Evolutionary conservation across 2,888 invertebrate genomes (phyloP).

Genomic region (Thymelicus lineola): DNA sequence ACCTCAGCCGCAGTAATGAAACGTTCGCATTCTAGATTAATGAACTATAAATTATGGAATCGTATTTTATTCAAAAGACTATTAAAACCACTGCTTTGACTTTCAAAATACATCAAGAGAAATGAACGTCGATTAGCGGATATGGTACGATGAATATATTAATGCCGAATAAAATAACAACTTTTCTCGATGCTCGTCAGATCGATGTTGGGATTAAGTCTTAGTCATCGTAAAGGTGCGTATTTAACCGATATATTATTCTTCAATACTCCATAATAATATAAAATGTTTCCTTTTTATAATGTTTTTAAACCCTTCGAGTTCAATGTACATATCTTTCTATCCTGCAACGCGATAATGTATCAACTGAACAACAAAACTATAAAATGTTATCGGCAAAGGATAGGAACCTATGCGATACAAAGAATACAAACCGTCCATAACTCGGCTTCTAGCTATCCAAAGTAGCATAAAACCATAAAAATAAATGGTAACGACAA

Average conservation of each 20-base stretch:
- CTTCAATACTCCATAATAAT: too few relatives aligned
- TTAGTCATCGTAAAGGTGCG: neutral
- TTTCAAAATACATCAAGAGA: constrained; percentile 33
- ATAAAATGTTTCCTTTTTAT: too few relatives aligned
- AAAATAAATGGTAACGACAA: constrained; percentile 65
- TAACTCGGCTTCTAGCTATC: neutral
- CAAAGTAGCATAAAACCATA: constrained; percentile 48
- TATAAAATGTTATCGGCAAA: too few relatives aligned
- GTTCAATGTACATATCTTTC: too few relatives aligned
- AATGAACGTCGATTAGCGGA: constrained; percentile 35
- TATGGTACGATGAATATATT: constrained; percentile 29
- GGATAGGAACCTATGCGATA: too few relatives aligned
- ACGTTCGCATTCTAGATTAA: constrained; percentile 45
- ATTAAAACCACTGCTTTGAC: constrained; percentile 30
- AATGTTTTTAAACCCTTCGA: too few relatives aligned
- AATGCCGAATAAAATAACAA: constrained; percentile 1
- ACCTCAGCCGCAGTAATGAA: constrained; percentile 47
- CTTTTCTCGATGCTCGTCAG: neutral
- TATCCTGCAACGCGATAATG: too few relatives aligned
- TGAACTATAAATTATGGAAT: constrained; percentile 47
- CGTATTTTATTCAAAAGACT: constrained; percentile 41
- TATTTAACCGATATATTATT: constrained; percentile 5
- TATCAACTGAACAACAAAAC: too few relatives aligned
- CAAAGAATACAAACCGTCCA: too few relatives aligned
- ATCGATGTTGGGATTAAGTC: constrained; percentile 3